Percentiles rank a stretch among this genome's conserved stretches.
phyloP scores from a whole-genome alignment of 2,113 vertebrate genomes.

The Lethenteron camtschaticum region DNA sequence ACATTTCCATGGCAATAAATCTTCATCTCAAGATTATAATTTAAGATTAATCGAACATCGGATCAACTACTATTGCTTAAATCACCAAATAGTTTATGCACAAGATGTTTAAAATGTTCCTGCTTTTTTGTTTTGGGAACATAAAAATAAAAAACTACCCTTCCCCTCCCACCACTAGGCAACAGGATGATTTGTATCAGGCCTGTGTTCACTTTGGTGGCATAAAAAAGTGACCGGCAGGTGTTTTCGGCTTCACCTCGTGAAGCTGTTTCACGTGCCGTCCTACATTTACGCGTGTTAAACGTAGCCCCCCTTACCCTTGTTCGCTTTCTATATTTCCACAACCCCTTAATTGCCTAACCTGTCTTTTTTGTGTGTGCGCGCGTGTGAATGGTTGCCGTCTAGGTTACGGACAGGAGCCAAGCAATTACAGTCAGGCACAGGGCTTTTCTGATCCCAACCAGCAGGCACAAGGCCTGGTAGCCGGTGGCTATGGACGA shows the following conservation, averaged over 20 bases:
- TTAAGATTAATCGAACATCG: too few relatives aligned
- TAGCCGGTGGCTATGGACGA: constrained; percentile 55
- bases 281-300: constrained; percentile 19
- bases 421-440: constrained; percentile 70
- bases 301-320: constrained; percentile 12
- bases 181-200: too few relatives aligned
- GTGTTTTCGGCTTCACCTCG: constrained; percentile 11
- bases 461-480: constrained; percentile 55
- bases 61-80: too few relatives aligned
- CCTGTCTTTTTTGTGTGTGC: constrained; percentile 10
- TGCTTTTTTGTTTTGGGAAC: too few relatives aligned
- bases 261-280: constrained; percentile 17
- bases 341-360: constrained; percentile 11
- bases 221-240: background rate
- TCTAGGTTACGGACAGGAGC: constrained; percentile 9
- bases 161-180: too few relatives aligned
- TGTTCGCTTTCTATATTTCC: constrained; percentile 8
- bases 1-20: too few relatives aligned
- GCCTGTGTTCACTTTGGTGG: background rate
- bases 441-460: constrained; percentile 63
- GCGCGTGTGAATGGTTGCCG: constrained; percentile 9
- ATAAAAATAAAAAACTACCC: too few relatives aligned
- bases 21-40: too few relatives aligned
- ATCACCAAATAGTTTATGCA: too few relatives aligned
- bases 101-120: too few relatives aligned